Conservation (phyloP, 2,113 vertebrate genomes). For the Phoxinus phoxinus region DNA sequence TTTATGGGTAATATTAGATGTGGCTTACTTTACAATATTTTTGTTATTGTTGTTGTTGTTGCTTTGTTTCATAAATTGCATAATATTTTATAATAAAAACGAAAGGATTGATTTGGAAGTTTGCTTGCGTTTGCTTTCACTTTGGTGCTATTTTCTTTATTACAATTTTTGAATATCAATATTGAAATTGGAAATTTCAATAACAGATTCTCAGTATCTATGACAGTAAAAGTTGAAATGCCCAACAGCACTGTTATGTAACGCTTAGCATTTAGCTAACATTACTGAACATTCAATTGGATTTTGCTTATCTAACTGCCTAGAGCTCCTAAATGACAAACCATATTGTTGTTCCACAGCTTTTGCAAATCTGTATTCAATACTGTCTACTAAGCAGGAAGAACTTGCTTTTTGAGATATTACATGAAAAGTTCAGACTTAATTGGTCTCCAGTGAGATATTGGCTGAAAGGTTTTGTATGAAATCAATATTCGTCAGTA, state of each 20-base stretch:
- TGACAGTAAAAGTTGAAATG: too few relatives aligned
- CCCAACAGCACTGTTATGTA: not conserved
- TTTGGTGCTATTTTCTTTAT: constrained; percentile 4
- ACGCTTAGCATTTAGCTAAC: not conserved
- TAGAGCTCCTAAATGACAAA: not conserved
- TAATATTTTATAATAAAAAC: not conserved
- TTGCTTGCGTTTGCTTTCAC: not conserved
- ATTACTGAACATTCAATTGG: not conserved
- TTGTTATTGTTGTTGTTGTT: not conserved
- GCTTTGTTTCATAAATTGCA: not conserved
- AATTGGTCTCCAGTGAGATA: not conserved
- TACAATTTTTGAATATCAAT: not conserved
- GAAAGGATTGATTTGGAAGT: not conserved
- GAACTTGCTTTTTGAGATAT: not conserved
- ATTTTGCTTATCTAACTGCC: too few relatives aligned
- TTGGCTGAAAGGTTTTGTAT: not conserved
- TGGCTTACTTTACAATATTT: not conserved
- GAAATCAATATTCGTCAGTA: not conserved
- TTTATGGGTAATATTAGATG: not conserved
- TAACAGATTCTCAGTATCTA: not conserved
- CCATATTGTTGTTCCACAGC: not conserved
- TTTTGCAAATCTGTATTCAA: not conserved
- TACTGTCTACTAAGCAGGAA: not conserved
- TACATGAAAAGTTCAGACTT: not conserved
- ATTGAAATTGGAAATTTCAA: not conserved